phyloP scores from a whole-genome alignment of 2,797 vertebrate genomes.

The Halcyon chelicuti region DNA sequence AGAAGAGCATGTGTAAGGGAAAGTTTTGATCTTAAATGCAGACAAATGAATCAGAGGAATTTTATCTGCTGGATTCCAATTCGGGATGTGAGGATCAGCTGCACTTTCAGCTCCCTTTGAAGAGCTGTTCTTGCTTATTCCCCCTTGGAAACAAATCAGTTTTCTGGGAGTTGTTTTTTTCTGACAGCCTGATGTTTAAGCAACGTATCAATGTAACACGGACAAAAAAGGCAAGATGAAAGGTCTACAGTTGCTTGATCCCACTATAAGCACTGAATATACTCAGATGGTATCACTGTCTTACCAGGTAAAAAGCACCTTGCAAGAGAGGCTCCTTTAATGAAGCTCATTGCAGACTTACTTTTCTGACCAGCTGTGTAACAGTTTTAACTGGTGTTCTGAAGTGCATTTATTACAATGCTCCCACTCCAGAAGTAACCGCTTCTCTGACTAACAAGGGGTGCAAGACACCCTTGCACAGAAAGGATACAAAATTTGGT shows the following conservation, averaged over 20 bases:
- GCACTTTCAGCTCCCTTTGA: not conserved
- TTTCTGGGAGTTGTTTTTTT: too few relatives aligned
- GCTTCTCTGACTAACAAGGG: not conserved
- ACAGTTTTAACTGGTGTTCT: not conserved
- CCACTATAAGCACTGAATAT: too few relatives aligned
- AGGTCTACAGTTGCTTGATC: too few relatives aligned
- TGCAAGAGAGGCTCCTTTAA: not conserved
- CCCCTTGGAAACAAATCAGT: not conserved
- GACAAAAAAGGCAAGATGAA: too few relatives aligned
- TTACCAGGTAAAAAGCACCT: not conserved
- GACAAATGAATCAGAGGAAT: not conserved
- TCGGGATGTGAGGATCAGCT: not conserved
- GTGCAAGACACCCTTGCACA: not conserved
- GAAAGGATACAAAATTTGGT: not conserved
- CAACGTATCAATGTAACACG: not conserved
- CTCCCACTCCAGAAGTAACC: not conserved
- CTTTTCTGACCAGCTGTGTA: not conserved
- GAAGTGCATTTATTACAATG: not conserved
- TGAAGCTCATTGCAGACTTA: not conserved
- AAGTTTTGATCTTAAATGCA: not conserved
- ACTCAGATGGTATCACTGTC: too few relatives aligned
- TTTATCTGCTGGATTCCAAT: not conserved
- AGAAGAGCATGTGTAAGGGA: not conserved
- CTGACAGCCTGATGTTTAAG: not conserved
- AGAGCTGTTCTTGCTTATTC: not conserved